These are phyloP conservation scores for Fukomys damarensis DNA, from an alignment of 2,113 vertebrate species.

Conservation along the genomic window DNA sequence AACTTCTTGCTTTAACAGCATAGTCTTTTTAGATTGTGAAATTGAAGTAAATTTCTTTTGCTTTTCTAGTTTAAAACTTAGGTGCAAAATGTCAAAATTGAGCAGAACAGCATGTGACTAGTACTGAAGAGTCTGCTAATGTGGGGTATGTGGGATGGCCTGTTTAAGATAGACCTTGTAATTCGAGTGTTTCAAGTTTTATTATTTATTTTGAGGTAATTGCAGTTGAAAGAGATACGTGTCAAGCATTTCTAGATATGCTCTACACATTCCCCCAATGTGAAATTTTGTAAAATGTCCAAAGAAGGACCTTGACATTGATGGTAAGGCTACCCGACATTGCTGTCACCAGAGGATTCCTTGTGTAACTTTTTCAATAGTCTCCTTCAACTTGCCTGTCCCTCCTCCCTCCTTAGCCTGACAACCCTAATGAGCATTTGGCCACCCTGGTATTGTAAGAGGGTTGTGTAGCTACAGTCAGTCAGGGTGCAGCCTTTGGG, in stretches of 20 bases:
- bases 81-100: neutral
- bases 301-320: neutral
- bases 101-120: neutral
- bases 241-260: neutral
- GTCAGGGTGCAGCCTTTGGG: neutral
- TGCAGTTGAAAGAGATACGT: neutral
- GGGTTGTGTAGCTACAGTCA: neutral
- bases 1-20: neutral
- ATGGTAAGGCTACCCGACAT: neutral
- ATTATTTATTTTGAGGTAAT: constrained; percentile 19
- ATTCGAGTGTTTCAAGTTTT: neutral
- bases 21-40: neutral
- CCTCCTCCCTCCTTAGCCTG: no score
- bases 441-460: neutral
- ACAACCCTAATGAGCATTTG: neutral
- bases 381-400: neutral
- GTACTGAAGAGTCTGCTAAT: neutral
- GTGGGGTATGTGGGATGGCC: neutral
- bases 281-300: neutral
- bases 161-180: neutral
- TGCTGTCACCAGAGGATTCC: neutral
- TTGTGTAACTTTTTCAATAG: neutral
- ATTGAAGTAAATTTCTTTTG: constrained; percentile 4
- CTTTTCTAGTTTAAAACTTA: neutral
- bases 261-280: neutral